phyloP scores from a whole-genome alignment of 2,113 vertebrate species.

The Cervus canadensis region DNA sequence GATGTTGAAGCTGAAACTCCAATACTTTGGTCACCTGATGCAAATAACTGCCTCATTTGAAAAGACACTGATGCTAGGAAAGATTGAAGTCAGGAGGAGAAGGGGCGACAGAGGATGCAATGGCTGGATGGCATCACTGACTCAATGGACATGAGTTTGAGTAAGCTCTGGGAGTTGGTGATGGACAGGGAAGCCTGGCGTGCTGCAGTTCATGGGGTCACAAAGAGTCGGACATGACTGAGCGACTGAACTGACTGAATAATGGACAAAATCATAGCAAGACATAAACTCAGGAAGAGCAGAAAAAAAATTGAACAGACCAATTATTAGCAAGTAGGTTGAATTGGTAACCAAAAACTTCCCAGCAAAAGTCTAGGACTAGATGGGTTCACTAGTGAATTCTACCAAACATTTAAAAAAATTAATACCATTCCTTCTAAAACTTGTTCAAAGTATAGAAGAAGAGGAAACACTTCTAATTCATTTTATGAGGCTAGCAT shows the following conservation, averaged over 20 bases:
- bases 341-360: background rate
- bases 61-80: background rate
- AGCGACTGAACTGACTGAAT: background rate
- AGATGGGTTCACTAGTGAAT: background rate
- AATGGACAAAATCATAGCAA: background rate
- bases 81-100: background rate
- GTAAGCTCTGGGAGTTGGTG: background rate
- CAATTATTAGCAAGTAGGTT: background rate
- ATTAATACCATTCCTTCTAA: background rate
- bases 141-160: background rate
- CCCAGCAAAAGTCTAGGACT: background rate
- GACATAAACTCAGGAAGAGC: background rate
- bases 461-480: background rate
- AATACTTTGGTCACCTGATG: background rate
- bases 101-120: background rate
- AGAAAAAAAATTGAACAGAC: background rate
- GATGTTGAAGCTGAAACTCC: background rate
- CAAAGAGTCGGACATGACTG: background rate
- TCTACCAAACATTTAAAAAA: background rate
- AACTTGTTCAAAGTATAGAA: background rate
- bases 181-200: background rate
- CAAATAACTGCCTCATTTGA: background rate
- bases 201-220: background rate
- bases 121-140: background rate
- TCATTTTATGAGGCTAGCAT: background rate